Percentiles rank a stretch among this genome's conserved stretches.
phyloP scores from a whole-genome alignment of 2,113 vertebrate species.

The Amphiprion percula region DNA sequence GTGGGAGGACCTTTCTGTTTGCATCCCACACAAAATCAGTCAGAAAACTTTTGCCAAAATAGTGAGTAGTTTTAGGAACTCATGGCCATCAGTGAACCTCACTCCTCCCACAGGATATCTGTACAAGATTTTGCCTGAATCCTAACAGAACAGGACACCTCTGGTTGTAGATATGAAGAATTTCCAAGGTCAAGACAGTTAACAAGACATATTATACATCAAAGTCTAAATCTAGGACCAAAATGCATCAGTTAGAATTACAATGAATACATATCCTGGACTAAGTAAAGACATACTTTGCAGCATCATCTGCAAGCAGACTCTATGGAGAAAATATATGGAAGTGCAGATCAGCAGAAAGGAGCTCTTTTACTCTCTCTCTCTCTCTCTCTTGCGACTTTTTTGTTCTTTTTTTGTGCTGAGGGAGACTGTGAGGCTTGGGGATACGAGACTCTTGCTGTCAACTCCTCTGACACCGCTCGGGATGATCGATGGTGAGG shows the following conservation, averaged over 20 bases:
- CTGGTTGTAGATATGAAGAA: neutral
- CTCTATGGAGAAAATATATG: constrained; percentile 4
- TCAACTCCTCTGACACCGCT: constrained; percentile 62
- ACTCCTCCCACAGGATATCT: too few relatives aligned
- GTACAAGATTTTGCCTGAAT: neutral
- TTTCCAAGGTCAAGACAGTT: neutral
- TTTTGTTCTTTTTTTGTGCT: neutral
- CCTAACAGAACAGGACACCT: neutral
- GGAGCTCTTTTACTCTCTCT: constrained; percentile 17
- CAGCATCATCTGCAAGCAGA: neutral
- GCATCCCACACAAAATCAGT: neutral
- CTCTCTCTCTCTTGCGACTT: constrained; percentile 18
- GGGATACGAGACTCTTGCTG: constrained; percentile 54
- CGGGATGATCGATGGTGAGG: constrained; percentile 69
- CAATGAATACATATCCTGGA: neutral
- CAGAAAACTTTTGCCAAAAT: too few relatives aligned
- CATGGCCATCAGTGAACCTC: too few relatives aligned
- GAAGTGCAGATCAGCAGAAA: constrained; percentile 61
- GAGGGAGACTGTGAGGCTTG: constrained; percentile 3
- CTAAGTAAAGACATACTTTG: neutral
- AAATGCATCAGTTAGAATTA: neutral
- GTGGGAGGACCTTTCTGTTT: too few relatives aligned
- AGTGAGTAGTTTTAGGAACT: too few relatives aligned
- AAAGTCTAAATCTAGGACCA: too few relatives aligned
- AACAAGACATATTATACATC: neutral